Evolutionary conservation across 2,113 vertebrate species (phyloP).

Genomic region (Silurus glanis): DNA sequence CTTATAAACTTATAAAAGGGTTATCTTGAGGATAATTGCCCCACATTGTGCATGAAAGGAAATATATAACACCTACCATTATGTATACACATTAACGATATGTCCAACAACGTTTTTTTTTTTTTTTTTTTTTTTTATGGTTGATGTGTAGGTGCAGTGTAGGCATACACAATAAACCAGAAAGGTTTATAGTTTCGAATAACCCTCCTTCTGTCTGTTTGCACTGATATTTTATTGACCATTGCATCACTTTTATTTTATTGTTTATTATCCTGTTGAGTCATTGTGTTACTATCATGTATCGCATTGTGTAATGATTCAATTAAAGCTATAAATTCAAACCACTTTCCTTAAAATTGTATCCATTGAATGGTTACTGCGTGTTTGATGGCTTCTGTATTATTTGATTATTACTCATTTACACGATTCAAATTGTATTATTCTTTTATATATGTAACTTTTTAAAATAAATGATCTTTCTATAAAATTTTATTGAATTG

Average conservation of each 20-base stretch:
- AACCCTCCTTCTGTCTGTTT: not conserved
- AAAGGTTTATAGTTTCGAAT: not conserved
- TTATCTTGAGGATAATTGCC: not conserved
- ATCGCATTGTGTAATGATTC: not conserved
- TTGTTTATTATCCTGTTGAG: not conserved
- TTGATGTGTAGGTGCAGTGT: not conserved
- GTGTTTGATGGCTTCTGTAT: not conserved
- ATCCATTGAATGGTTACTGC: not conserved
- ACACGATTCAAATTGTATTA: not conserved
- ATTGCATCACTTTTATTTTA: not conserved
- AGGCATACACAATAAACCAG: not conserved
- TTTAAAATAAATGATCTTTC: not conserved
- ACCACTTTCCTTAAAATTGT: not conserved
- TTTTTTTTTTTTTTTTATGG: not conserved
- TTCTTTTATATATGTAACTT: not conserved
- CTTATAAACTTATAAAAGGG: not conserved
- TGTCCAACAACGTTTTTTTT: not conserved
- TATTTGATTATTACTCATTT: constrained; percentile 15
- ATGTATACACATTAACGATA: not conserved
- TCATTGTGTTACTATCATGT: not conserved
- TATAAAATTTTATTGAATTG: not conserved
- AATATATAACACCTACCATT: not conserved
- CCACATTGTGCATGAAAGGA: not conserved
- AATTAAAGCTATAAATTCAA: not conserved
- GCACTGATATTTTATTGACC: not conserved